Percentiles rank a stretch among this genome's conserved stretches.
These are phyloP conservation scores for Capitulum mitella DNA, from an alignment of 2,888 invertebrate species.

Conservation along the genomic window DNA sequence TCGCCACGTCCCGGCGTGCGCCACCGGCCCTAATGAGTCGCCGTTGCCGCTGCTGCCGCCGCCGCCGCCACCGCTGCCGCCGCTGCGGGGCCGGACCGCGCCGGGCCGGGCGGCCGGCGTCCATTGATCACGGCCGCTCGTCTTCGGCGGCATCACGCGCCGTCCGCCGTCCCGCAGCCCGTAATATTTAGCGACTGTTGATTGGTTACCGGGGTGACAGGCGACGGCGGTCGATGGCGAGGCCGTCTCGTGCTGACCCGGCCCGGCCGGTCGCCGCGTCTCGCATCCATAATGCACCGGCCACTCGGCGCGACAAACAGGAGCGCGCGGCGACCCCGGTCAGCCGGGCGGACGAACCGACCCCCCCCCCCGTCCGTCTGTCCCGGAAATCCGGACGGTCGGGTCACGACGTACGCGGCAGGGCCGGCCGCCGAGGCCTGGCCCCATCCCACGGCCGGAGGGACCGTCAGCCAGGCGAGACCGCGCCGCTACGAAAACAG, in stretches of 20 bases:
- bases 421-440: too few species aligned
- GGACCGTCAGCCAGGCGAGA: too few species aligned
- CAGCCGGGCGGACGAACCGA: too few species aligned
- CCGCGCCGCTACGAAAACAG: too few species aligned
- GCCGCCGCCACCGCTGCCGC: not conserved
- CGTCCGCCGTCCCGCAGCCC: not conserved
- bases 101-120: too few species aligned
- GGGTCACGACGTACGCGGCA: too few species aligned
- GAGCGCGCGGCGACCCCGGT: not conserved
- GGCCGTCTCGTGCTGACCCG: not conserved
- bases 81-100: too few species aligned
- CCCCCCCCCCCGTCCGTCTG: too few species aligned
- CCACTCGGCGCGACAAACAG: not conserved
- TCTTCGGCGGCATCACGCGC: not conserved
- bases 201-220: slow-evolving; percentile 7
- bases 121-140: too few species aligned
- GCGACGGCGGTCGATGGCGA: not conserved
- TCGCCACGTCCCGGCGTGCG: not conserved
- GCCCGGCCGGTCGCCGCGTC: too few species aligned
- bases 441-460: too few species aligned
- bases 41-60: not conserved
- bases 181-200: slow-evolving; percentile 1
- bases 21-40: not conserved
- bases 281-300: slow-evolving; percentile 15
- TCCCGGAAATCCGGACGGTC: too few species aligned